These are phyloP conservation scores for Centropristis striata DNA, from an alignment of 2,113 vertebrate species.

Conservation along the genomic window DNA sequence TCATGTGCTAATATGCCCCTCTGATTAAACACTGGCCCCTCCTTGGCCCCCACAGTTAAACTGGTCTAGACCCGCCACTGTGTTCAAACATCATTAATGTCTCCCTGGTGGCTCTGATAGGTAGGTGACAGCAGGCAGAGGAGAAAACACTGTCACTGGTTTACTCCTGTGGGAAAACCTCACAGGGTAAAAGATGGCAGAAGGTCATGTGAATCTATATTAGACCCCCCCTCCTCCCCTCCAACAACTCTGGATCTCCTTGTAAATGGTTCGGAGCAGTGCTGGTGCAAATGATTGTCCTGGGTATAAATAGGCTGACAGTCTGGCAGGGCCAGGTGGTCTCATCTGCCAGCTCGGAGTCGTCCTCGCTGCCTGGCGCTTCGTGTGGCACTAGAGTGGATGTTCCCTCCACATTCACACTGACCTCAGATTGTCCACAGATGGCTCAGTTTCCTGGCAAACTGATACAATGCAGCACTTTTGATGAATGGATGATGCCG, in stretches of 20 bases:
- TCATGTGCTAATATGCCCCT: too few species aligned
- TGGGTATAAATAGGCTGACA: constrained; percentile 77
- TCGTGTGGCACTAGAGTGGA: constrained; percentile 54
- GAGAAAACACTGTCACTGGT: constrained; percentile 33
- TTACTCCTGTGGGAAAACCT: constrained; percentile 50
- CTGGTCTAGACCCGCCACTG: too few species aligned
- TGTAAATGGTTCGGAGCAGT: constrained; percentile 51
- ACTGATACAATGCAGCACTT: constrained; percentile 33
- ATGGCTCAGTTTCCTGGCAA: constrained; percentile 63
- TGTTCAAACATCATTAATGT: constrained; percentile 37
- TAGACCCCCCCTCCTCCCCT: constrained; percentile 30
- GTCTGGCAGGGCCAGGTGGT: constrained; percentile 72
- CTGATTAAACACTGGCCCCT: too few species aligned
- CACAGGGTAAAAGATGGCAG: constrained; percentile 28
- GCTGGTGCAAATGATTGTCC: constrained; percentile 68
- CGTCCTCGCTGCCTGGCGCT: constrained; percentile 55
- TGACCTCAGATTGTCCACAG: constrained; percentile 66
- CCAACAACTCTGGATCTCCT: constrained; percentile 34
- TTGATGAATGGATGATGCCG: constrained; percentile 30
- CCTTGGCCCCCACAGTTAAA: too few species aligned
- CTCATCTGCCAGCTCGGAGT: constrained; percentile 67
- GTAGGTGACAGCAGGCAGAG: constrained; percentile 50
- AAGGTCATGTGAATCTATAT: constrained; percentile 65
- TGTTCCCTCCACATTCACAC: constrained; percentile 59
- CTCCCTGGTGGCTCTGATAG: constrained; percentile 8